Percentiles rank a stretch among this genome's conserved stretches.
These are phyloP conservation scores for Aproaerema taeniolella DNA, from an alignment of 2,888 invertebrate genomes.

Conservation along the genomic window DNA sequence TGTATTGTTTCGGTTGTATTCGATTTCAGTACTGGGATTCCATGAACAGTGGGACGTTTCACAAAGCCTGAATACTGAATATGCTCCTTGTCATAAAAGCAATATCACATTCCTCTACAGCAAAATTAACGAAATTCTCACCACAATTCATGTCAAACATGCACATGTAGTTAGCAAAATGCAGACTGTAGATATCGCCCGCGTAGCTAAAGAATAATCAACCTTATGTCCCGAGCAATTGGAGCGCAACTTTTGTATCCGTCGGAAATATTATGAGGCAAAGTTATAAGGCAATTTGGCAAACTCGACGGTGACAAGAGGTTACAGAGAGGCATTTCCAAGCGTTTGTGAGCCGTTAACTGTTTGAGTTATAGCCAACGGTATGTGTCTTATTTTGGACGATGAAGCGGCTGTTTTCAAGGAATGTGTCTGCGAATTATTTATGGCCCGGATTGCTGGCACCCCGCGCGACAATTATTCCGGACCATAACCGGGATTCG, in stretches of 20 bases:
- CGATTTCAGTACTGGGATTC: too few species aligned
- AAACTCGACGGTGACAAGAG: slow-evolving; percentile 36
- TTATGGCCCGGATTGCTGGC: slow-evolving; percentile 8
- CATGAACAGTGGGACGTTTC: too few species aligned
- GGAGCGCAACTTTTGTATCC: slow-evolving; percentile 1
- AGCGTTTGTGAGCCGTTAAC: slow-evolving; percentile 31
- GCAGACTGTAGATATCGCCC: slow-evolving; percentile 1
- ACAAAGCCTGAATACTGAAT: slow-evolving; percentile 6
- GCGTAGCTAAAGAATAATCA: background rate
- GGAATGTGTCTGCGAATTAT: slow-evolving; percentile 9
- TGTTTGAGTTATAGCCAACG: slow-evolving; percentile 30
- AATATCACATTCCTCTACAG: slow-evolving; percentile 1
- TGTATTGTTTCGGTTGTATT: too few species aligned
- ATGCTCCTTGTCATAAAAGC: slow-evolving; percentile 1
- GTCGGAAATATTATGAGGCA: background rate
- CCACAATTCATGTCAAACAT: slow-evolving; percentile 12
- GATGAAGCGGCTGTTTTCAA: slow-evolving; percentile 30
- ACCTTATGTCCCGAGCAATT: slow-evolving; percentile 3
- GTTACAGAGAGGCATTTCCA: slow-evolving; percentile 32
- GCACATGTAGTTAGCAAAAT: slow-evolving; percentile 13
- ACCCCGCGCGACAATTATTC: slow-evolving; percentile 8
- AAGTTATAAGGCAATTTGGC: slow-evolving; percentile 44
- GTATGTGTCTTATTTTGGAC: slow-evolving; percentile 40
- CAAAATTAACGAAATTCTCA: slow-evolving; percentile 11
- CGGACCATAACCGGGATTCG: slow-evolving; percentile 5